A percentile compares a stretch with the other conserved stretches of the same genome.
Conservation (phyloP, 1,140 invertebrate species). For the Diabrotica undecimpunctata region DNA sequence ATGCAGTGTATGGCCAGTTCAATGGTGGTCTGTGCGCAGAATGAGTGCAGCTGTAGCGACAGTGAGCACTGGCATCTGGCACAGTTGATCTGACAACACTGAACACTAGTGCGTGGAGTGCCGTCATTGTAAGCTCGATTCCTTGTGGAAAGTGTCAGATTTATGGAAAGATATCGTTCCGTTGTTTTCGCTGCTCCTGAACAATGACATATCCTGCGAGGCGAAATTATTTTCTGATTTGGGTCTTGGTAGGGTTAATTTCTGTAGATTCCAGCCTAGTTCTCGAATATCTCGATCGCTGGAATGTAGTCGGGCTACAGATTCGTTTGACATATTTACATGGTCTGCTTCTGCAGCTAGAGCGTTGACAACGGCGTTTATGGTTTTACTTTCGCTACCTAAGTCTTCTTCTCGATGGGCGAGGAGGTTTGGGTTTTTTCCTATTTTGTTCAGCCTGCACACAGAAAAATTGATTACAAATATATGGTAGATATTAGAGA, state of each 20-base stretch:
- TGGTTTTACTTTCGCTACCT: constrained; percentile 83
- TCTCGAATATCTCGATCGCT: constrained; percentile 64
- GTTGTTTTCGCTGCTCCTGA: constrained; percentile 47
- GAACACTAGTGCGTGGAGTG: constrained; percentile 66
- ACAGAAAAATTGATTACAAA: constrained; percentile 4
- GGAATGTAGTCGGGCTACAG: constrained; percentile 59
- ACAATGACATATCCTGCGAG: constrained; percentile 51
- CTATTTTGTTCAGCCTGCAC: constrained; percentile 90
- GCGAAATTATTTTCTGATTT: constrained; percentile 81
- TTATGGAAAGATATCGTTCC: constrained; percentile 70
- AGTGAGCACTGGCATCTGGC: constrained; percentile 33
- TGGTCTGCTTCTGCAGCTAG: constrained; percentile 83
- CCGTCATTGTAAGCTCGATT: constrained; percentile 70
- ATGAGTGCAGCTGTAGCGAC: constrained; percentile 27
- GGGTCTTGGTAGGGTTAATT: constrained; percentile 62
- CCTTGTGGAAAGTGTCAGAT: constrained; percentile 70
- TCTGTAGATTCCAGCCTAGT: constrained; percentile 62
- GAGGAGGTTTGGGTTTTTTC: constrained; percentile 95
- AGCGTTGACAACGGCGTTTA: constrained; percentile 87
- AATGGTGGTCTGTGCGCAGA: constrained; percentile 29
- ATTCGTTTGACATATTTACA: constrained; percentile 71
- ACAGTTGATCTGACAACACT: constrained; percentile 30
- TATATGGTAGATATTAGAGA: not conserved
- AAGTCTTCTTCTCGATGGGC: constrained; percentile 85
- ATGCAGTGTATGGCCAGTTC: constrained; percentile 19